phyloP scores from a whole-genome alignment of 2,888 invertebrate genomes.

The Patella caerulea region DNA sequence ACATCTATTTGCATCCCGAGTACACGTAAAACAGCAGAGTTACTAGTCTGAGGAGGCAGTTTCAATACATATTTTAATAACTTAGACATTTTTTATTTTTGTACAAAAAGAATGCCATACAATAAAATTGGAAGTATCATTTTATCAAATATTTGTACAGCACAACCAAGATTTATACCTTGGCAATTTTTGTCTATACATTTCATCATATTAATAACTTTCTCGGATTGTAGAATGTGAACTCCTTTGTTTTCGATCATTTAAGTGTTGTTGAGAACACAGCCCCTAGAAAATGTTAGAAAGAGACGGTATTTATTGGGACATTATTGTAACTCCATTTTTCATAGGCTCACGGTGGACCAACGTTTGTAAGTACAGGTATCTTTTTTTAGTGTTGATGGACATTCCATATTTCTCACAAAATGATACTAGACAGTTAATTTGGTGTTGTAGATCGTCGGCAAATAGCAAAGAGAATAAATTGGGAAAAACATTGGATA shows the following conservation, averaged over 20 bases:
- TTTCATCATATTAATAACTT: not conserved
- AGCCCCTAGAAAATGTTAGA: conserved; percentile 13
- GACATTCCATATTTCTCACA: conserved; percentile 17
- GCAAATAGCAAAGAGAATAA: conserved; percentile 17
- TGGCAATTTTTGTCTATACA: not conserved
- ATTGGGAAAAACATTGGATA: not conserved
- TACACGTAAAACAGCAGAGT: no score
- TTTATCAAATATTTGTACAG: no score
- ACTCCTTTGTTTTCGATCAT: not conserved
- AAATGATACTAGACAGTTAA: not conserved
- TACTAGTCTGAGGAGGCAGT: no score
- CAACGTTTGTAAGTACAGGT: no score
- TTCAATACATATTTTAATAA: not conserved
- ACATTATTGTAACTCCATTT: no score
- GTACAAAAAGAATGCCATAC: not conserved
- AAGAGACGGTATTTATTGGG: not conserved
- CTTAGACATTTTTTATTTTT: not conserved
- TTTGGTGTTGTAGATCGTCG: conserved; percentile 11
- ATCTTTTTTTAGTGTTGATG: no score
- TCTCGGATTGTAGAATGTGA: conserved; percentile 17
- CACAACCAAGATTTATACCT: no score
- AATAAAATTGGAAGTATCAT: no score
- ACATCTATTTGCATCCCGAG: no score
- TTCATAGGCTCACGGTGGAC: no score
- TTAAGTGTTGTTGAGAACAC: conserved; percentile 14